Evolutionary conservation across 2,888 invertebrate genomes (phyloP).

Genomic region (Xestobium rufovillosum): DNA sequence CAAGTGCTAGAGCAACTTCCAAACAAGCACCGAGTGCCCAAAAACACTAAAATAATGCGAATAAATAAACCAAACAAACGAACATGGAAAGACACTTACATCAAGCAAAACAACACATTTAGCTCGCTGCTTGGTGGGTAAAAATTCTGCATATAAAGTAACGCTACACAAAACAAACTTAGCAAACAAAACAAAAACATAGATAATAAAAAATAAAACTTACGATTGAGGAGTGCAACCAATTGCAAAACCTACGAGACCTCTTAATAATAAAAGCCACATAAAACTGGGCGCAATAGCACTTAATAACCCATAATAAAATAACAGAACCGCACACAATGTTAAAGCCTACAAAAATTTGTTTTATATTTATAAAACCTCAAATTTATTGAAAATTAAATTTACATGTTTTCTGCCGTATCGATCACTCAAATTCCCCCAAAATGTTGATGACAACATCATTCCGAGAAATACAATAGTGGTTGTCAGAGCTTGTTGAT

Average conservation of each 20-base stretch:
- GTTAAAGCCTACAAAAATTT: conserved; percentile 65
- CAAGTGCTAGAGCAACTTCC: conserved; percentile 82
- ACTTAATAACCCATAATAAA: conserved; percentile 86
- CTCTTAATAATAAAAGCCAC: conserved; percentile 84
- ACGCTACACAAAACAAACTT: conserved; percentile 55
- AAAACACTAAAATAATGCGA: conserved; percentile 63
- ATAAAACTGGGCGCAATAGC: conserved; percentile 85
- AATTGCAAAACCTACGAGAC: conserved; percentile 91
- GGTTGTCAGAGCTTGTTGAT: conserved; percentile 87
- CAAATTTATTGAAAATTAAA: conserved; percentile 7
- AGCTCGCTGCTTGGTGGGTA: conserved; percentile 87
- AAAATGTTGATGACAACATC: conserved; percentile 95
- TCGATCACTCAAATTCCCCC: conserved; percentile 91
- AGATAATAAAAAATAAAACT: conserved; percentile 43
- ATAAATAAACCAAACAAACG: conserved; percentile 9
- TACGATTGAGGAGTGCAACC: conserved; percentile 97
- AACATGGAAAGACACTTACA: conserved; percentile 56
- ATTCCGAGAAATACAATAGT: conserved; percentile 93
- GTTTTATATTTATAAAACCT: conserved; percentile 6
- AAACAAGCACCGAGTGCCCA: conserved; percentile 95
- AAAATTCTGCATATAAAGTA: conserved; percentile 91
- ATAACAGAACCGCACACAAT: conserved; percentile 80
- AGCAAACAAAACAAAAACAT: conserved; percentile 20
- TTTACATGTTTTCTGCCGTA: conserved; percentile 81
- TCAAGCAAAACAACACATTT: conserved; percentile 93